These are phyloP conservation scores for Phaetusa simplex DNA, from an alignment of 2,113 vertebrate genomes.

Conservation along the genomic window DNA sequence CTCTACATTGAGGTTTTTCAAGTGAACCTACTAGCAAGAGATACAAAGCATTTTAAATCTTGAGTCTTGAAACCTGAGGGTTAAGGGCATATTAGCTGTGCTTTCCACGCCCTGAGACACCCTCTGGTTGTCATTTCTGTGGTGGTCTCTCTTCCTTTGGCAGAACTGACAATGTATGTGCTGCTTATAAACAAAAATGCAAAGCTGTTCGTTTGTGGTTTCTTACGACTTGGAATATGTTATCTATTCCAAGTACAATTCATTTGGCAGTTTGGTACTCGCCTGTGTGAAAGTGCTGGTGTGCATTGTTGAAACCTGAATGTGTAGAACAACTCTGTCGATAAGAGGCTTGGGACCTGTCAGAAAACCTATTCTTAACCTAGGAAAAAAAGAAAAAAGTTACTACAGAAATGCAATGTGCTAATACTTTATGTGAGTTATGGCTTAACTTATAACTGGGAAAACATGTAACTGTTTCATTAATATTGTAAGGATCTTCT, in stretches of 20 bases:
- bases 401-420: background rate
- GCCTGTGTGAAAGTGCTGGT: constrained; percentile 93
- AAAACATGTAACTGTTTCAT: background rate
- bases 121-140: background rate
- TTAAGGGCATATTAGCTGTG: background rate
- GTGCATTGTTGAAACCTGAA: constrained; percentile 90
- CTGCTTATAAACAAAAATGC: background rate
- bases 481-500: background rate
- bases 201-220: background rate
- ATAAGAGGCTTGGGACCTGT: constrained; percentile 90
- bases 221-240: background rate
- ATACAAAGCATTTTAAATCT: background rate
- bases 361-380: constrained; percentile 90
- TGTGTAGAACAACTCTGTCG: constrained; percentile 87
- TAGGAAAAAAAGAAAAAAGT: constrained; percentile 43
- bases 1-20: background rate
- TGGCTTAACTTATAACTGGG: background rate
- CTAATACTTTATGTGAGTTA: background rate
- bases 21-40: background rate
- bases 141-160: background rate
- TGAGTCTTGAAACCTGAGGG: background rate
- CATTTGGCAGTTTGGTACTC: constrained; percentile 6
- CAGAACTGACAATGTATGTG: background rate
- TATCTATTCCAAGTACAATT: background rate
- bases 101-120: background rate